Base-by-base conservation (phyloP, 2,797 vertebrate species). In the Melanotaenia parkinsoni region DNA sequence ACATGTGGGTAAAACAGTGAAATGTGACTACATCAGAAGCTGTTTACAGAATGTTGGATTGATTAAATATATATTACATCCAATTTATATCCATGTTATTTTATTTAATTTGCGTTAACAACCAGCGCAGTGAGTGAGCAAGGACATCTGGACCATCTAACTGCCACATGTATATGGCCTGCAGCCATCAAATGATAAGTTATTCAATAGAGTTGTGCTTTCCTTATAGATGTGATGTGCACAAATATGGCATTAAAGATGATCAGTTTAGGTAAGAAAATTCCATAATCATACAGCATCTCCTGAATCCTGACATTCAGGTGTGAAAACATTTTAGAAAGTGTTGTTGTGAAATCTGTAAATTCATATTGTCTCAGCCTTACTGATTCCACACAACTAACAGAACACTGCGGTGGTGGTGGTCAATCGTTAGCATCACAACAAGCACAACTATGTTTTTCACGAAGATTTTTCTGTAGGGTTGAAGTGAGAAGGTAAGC, bases 361-460 rank as follows among this genome's bases (percentile, higher is more conserved):
- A 58, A 81, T 37, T 40, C 32, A 50, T 69, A 13, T 63, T 58
- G 37, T 75, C 66, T 73, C 10, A 60, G 43, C 26, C 24, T 62
- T n/a, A 16, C 5, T 22, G 47, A 32, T 24, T 26, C 24, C 45
- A 30, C 43, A 64, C 26, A 26, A 74, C 26, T 51, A 24, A 40
- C 24, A 66, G 11, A 40, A 64, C 57, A 60, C n/a, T 66, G 57
- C 26, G 13, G 60, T 30, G 30, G 60, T 30, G 30, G 30, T 30
- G 30, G 40, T 22, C 26, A 35, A 12, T 53, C 47, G 45, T 59
- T 14, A 6, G 0, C 32, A 66, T 54, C 50, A 60, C 56, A 67
- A 35, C 40, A 70, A 65, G 6, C 68, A 77, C 58, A 70, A 73
- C 7, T 53, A 56, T 53, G 30, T 58, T 61, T 71, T 26, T 72